phyloP scores from a whole-genome alignment of 2,113 vertebrate genomes.

The Callaeas wilsoni region DNA sequence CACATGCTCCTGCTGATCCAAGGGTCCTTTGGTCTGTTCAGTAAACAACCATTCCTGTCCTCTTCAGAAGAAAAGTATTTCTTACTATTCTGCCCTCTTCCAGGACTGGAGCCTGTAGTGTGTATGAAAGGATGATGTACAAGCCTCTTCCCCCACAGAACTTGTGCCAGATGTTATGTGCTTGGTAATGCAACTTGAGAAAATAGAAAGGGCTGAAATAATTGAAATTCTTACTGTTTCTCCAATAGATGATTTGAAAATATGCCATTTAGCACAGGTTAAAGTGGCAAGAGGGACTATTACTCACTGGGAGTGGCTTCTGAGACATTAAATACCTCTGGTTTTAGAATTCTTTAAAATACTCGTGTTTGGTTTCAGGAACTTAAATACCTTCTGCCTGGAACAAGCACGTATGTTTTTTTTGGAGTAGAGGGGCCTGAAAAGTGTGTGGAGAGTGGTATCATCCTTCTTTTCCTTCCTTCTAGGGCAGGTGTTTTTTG shows the following conservation, averaged over 20 bases:
- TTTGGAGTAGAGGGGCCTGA: neutral
- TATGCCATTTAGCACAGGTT: neutral
- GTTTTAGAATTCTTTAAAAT: neutral
- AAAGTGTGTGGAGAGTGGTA: neutral
- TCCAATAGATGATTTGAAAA: constrained; percentile 15
- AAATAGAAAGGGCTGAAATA: constrained; percentile 2
- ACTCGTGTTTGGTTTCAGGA: neutral
- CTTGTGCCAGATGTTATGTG: neutral
- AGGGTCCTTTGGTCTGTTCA: neutral
- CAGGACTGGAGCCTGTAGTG: neutral
- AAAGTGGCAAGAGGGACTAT: neutral
- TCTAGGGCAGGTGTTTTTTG: neutral
- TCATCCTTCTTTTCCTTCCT: neutral
- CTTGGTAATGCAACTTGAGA: constrained; percentile 1
- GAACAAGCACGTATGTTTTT: neutral
- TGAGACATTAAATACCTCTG: neutral
- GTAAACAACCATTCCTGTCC: neutral
- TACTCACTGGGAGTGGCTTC: neutral
- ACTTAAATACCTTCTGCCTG: neutral
- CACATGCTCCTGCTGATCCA: neutral
- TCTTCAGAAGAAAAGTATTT: neutral
- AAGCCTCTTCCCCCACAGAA: neutral
- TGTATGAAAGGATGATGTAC: neutral
- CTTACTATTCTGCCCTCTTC: neutral
- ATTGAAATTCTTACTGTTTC: constrained; percentile 11